Conservation (phyloP, 2,888 invertebrate species). For the Bruchidius siliquastri region DNA sequence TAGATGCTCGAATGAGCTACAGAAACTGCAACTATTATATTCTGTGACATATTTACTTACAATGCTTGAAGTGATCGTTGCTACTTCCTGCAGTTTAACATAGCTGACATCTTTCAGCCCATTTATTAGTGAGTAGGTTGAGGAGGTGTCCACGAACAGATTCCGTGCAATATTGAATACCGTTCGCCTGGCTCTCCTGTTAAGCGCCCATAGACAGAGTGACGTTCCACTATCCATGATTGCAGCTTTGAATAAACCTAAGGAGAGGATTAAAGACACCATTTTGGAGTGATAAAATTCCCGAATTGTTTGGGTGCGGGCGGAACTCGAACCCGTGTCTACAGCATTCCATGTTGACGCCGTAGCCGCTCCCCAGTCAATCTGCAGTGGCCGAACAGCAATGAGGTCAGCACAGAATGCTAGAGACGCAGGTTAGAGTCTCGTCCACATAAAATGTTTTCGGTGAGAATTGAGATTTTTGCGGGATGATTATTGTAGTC, state of each 20-base stretch:
- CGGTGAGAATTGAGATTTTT: no score
- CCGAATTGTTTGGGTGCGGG: no score
- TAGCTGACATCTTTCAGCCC: conserved; percentile 18
- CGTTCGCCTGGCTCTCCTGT: conserved; percentile 19
- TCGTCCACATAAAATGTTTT: no score
- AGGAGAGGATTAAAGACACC: not conserved
- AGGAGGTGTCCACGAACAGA: conserved; percentile 14
- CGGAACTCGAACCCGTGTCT: no score
- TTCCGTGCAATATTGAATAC: conserved; percentile 14
- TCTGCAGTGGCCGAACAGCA: no score
- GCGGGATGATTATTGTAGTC: no score
- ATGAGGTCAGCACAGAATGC: no score
- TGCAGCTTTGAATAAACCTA: conserved; percentile 28
- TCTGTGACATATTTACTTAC: conserved; percentile 15
- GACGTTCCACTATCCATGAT: conserved; percentile 31
- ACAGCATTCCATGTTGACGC: no score
- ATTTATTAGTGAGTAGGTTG: conserved; percentile 16
- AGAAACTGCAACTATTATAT: no score
- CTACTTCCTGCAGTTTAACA: conserved; percentile 14
- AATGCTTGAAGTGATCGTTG: not conserved
- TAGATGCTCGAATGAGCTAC: conserved; percentile 1
- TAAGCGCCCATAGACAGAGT: conserved; percentile 27
- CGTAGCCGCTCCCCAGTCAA: no score
- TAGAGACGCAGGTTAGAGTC: no score
- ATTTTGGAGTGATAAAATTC: no score